These are phyloP conservation scores for Rhopalosiphum padi DNA, from an alignment of 1,140 invertebrate species.

Conservation along the genomic window DNA sequence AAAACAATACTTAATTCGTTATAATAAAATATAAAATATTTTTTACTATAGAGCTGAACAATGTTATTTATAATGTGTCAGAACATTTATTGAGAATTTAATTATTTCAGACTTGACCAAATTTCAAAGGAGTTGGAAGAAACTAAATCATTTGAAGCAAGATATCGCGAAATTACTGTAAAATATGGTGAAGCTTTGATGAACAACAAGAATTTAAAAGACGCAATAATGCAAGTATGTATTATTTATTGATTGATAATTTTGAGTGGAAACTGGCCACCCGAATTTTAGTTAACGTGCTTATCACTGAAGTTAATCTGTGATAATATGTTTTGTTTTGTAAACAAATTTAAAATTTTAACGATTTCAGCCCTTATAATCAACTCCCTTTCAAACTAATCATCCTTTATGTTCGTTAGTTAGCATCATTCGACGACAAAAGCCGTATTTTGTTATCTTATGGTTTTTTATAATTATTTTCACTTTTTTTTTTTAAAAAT, in stretches of 20 bases:
- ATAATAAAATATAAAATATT: background rate
- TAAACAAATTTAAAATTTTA: too few relatives aligned
- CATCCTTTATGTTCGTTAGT: too few relatives aligned
- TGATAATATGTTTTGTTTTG: too few relatives aligned
- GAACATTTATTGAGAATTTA: background rate
- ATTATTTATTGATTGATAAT: constrained; percentile 17
- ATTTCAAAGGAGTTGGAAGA: constrained; percentile 41
- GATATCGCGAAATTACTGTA: constrained; percentile 26
- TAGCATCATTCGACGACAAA: too few relatives aligned
- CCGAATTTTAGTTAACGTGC: too few relatives aligned
- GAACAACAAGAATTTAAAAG: constrained; percentile 24
- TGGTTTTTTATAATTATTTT: too few relatives aligned
- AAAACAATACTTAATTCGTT: background rate
- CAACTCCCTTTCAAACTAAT: too few relatives aligned
- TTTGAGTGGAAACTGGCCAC: too few relatives aligned
- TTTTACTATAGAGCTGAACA: background rate
- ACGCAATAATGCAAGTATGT: constrained; percentile 42
- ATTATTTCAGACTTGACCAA: constrained; percentile 5
- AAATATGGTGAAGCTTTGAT: constrained; percentile 41
- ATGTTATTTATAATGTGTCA: background rate
- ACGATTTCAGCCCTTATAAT: too few relatives aligned
- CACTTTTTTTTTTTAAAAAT: too few relatives aligned
- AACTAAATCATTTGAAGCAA: constrained; percentile 10
- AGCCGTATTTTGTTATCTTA: too few relatives aligned
- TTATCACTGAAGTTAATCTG: too few relatives aligned